Evolutionary conservation across 2,113 vertebrate species (phyloP).

Genomic region (Mola mola): DNA sequence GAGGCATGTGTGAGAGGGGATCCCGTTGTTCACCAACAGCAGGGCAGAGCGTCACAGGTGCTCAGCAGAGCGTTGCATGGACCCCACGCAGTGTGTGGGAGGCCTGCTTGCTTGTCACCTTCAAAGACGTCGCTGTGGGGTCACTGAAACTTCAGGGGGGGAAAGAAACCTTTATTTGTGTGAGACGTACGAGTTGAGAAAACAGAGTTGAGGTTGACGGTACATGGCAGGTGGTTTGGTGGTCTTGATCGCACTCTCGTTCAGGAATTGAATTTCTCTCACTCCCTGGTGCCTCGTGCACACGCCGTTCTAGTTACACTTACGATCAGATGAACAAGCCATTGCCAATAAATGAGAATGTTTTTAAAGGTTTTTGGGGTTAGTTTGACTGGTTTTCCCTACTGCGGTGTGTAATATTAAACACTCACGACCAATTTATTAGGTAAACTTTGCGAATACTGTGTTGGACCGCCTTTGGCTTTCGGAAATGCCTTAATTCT

Average conservation of each 20-base stretch:
- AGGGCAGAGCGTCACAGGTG: slow-evolving; percentile 13
- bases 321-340: background rate
- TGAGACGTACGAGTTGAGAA: background rate
- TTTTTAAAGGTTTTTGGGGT: background rate
- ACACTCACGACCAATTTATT: too few relatives aligned
- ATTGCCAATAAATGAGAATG: background rate
- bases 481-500: too few relatives aligned
- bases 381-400: too few relatives aligned
- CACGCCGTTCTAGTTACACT: background rate
- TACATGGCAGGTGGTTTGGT: slow-evolving; percentile 23
- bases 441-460: too few relatives aligned
- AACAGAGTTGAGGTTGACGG: slow-evolving; percentile 16
- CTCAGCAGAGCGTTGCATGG: background rate
- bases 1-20: slow-evolving; percentile 38
- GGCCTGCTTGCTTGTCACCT: slow-evolving; percentile 14
- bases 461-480: too few relatives aligned
- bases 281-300: background rate
- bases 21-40: slow-evolving; percentile 21
- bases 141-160: slow-evolving; percentile 40
- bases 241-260: slow-evolving; percentile 43
- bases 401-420: too few relatives aligned
- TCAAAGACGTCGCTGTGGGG: slow-evolving; percentile 33
- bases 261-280: slow-evolving; percentile 12
- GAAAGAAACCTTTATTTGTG: slow-evolving; percentile 45
- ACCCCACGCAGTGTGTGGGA: slow-evolving; percentile 51